Evolutionary conservation across 2,797 vertebrate species (phyloP).

Genomic region (Gymnoscopelus microlampas): DNA sequence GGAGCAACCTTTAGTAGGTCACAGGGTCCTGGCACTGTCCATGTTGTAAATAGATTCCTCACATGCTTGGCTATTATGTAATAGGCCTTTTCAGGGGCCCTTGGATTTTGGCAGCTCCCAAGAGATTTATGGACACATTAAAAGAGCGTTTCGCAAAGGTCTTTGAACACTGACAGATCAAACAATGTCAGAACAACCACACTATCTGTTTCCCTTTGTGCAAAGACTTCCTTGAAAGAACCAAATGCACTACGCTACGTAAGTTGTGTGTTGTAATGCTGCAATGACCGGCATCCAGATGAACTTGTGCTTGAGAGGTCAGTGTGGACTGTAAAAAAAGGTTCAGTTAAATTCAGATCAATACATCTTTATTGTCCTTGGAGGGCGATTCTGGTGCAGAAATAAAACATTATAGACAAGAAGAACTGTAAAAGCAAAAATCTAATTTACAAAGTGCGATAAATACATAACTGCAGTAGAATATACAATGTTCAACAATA

Average conservation of each 20-base stretch:
- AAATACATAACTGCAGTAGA: too few species aligned
- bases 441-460: too few species aligned
- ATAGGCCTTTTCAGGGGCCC: slow-evolving; percentile 18
- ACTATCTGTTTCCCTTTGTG: slow-evolving; percentile 9
- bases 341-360: background rate
- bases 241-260: background rate
- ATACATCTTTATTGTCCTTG: too few species aligned
- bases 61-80: slow-evolving; percentile 30
- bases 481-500: too few species aligned
- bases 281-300: background rate
- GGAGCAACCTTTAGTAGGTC: slow-evolving; percentile 20
- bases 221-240: background rate
- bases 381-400: too few species aligned
- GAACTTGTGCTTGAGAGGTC: background rate
- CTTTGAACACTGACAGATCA: slow-evolving; percentile 32
- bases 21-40: background rate
- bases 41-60: background rate
- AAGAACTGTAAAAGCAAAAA: too few species aligned
- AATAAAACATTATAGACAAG: too few species aligned
- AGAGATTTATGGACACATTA: slow-evolving; percentile 40
- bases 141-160: slow-evolving; percentile 24
- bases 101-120: slow-evolving; percentile 29
- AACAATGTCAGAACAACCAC: slow-evolving; percentile 6
- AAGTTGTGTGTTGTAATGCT: slow-evolving; percentile 1
- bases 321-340: background rate